Conservation (phyloP, 2,888 invertebrate genomes). For the Phaedon cochleariae region DNA sequence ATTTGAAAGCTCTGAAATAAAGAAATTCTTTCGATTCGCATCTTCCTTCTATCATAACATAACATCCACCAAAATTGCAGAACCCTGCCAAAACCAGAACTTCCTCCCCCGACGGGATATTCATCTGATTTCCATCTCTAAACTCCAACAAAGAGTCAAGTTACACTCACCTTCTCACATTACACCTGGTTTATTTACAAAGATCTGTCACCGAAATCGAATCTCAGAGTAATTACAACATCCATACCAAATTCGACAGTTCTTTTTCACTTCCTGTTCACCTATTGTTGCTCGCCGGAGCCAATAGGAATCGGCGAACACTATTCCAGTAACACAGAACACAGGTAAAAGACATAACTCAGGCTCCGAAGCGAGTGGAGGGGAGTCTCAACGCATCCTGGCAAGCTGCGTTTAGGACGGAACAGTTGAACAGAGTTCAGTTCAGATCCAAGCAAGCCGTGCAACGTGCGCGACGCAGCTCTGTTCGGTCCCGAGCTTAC, state of each 20-base stretch:
- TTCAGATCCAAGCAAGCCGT: slow-evolving; percentile 30
- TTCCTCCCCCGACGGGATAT: slow-evolving; percentile 44
- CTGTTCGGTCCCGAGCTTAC: slow-evolving; percentile 13
- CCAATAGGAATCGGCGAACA: slow-evolving; percentile 46
- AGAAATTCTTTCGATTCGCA: too few species aligned
- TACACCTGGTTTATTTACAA: slow-evolving; percentile 44
- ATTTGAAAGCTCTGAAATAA: too few species aligned
- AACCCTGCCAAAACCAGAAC: slow-evolving; percentile 21
- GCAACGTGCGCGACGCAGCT: slow-evolving; percentile 7
- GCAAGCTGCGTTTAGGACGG: slow-evolving; percentile 31
- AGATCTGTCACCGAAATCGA: slow-evolving; percentile 36
- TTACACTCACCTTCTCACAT: slow-evolving; percentile 38
- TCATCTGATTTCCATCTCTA: slow-evolving; percentile 49
- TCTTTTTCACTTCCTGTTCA: slow-evolving; percentile 44
- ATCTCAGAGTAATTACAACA: slow-evolving; percentile 40
- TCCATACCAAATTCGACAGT: slow-evolving; percentile 44
- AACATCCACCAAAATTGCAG: background rate
- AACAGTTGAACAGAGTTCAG: slow-evolving; percentile 30
- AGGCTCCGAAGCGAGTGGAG: slow-evolving; percentile 33
- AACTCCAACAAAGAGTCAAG: slow-evolving; percentile 48
- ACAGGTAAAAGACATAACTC: slow-evolving; percentile 48
- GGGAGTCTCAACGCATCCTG: slow-evolving; percentile 37
- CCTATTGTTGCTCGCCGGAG: slow-evolving; percentile 42
- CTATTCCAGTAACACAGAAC: slow-evolving; percentile 32
- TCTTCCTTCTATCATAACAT: background rate